Base-by-base conservation (phyloP, 1,140 invertebrate species). In the Drosophila watanabei region DNA sequence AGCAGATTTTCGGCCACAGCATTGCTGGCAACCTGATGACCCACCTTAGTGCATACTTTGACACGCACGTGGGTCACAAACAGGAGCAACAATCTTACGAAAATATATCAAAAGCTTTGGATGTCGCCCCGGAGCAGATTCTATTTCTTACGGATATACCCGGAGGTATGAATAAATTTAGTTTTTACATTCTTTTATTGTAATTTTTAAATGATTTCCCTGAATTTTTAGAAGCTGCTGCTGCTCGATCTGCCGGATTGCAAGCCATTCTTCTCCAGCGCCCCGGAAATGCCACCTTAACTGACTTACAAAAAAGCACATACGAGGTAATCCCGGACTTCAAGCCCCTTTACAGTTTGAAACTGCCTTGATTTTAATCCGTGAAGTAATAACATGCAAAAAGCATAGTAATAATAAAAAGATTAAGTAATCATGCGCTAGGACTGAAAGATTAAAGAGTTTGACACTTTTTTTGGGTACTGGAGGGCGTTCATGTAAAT, bases 71-170 rank as follows among this genome's bases (percentile, higher is more conserved):
- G 51, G 98, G 98, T 1, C 86, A 94, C 28, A 99, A 99, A 93
- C 95, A 95, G 77, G 96, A 97, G 77, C 66, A 93, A 5, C 80
- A 94, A 9, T 98, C 97, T 66, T 98, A 98, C 82, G 94, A 94
- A 64, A 96, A 95, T 57, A 98, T 99, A 75, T 93, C 95, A 0
- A 94, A 95, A 65, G 94, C 96, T 79, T 95, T 98, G 37, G 94
- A 94, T 41, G 94, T 94, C 33, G 93, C 94, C 39, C 91, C 96
- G 20, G 94, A 95, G 28, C 94, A 97, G 52, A 95, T 98, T 46
- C 83, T 98, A 2, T 99, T 98, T 91, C 94, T 98, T 1, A 98
- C 97, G 43, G 98, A 99, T 94, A 94, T 96, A 91, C 94, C 96
- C 13, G 96, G 96, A 95, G 98, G 98, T 97, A 91, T 90, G 82